Evolutionary conservation across 2,113 vertebrate genomes (phyloP), one percentile per base, ranked within the genome.

Genomic region (Tragelaphus imberbis): DNA sequence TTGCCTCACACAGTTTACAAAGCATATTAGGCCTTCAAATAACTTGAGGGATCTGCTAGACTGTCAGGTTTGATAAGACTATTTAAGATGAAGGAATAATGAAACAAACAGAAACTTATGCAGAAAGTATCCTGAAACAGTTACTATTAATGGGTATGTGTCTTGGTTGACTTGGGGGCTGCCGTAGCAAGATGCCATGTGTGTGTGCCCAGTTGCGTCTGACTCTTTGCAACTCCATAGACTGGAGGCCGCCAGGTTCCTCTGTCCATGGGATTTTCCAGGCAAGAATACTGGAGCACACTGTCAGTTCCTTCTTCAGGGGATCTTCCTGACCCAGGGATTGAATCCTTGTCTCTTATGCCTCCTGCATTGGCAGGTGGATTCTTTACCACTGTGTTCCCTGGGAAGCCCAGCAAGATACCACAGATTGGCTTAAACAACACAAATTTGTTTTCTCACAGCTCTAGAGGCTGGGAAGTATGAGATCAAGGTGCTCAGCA

Each of bases 21-120:
- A 90, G 19, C 51, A 93, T 68, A 90, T 7, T 61, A 68, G 56
- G 15, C 15, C 68, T 90, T 92, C 12, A 71, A 12, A 61, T 92
- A 71, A 61, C 25, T 61, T 94, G 40, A 65, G 93, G 77, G 44
- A 59, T 53, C 51, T 89, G 14, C 6, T 65, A 58, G 40, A 55
- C 3, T 75, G 5, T 91, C 79, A 91, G 47, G 25, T 53, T 96
- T 88, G 88, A 21, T 25, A 84, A 80, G 44, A 86, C 21, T 65
- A 17, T 11, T 95, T 90, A 90, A 94, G 82, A 10, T 94, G 4
- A 79, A 90, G 36, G 27, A 95, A 90, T 87, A 95, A 87, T 84
- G 53, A 96, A 97, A 92, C 44, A 59, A 75, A 93, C 19, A 82
- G 33, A 65, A 51, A 63, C 58, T 13, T 91, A 53, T 44, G 81